A percentile compares a stretch with the other conserved stretches of the same genome.
phyloP scores from a whole-genome alignment of 2,797 vertebrate genomes.

The Melanotaenia maccullochi region DNA sequence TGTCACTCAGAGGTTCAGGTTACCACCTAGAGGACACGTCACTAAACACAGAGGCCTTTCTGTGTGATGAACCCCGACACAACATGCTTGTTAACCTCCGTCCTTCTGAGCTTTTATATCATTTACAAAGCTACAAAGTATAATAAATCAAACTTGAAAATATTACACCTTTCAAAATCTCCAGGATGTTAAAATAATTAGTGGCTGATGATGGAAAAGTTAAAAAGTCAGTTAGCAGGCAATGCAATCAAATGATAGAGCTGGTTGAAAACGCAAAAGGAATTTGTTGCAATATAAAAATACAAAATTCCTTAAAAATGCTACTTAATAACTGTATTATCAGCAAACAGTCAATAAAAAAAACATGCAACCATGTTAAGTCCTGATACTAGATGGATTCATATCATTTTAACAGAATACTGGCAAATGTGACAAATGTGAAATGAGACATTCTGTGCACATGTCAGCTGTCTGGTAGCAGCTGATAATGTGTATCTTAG shows the following conservation, averaged over 20 bases:
- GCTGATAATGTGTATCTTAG: background rate
- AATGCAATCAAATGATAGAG: background rate
- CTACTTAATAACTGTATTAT: background rate
- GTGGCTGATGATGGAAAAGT: background rate
- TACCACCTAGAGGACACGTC: constrained; percentile 57
- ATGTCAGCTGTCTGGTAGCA: background rate
- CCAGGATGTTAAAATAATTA: background rate
- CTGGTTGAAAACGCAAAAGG: background rate
- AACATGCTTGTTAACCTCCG: background rate
- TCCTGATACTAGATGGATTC: background rate
- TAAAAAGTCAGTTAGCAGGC: background rate
- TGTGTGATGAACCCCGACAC: constrained; percentile 8
- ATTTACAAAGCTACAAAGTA: background rate
- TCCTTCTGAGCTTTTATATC: background rate
- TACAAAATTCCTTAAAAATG: background rate
- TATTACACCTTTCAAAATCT: background rate
- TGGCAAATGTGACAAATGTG: background rate
- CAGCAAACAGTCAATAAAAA: background rate
- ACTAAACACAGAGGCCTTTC: constrained; percentile 30
- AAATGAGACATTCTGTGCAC: background rate
- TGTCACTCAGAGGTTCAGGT: constrained; percentile 65
- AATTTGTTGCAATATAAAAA: background rate
- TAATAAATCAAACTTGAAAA: background rate
- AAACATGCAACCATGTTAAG: background rate
- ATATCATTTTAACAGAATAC: background rate